Percentiles rank a stretch among this genome's conserved stretches.
These are phyloP conservation scores for Perithous albicinctus DNA, from an alignment of 2,888 invertebrate genomes.

Conservation along the genomic window DNA sequence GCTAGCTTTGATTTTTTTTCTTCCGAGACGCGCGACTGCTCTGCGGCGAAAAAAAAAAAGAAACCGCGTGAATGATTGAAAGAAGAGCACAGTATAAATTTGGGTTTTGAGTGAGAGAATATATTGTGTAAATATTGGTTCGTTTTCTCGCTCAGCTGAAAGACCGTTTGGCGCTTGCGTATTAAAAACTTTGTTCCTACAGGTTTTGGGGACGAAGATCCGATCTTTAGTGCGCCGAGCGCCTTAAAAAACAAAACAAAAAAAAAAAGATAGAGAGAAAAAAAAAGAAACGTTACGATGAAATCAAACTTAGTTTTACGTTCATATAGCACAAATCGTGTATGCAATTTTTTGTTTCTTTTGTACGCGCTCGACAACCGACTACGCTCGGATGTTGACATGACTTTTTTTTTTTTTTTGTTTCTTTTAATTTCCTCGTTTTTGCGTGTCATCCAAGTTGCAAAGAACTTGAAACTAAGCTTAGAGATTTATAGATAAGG, in stretches of 20 bases:
- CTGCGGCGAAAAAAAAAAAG: conserved; percentile 36
- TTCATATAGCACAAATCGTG: conserved; percentile 73
- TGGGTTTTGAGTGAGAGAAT: conserved; percentile 70
- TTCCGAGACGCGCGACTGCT: conserved; percentile 63
- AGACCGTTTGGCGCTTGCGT: conserved; percentile 53
- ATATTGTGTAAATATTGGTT: conserved; percentile 80
- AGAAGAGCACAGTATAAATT: neutral
- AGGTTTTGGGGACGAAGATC: conserved; percentile 39
- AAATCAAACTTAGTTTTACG: conserved; percentile 76
- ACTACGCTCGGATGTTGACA: conserved; percentile 43
- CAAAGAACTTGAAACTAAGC: conserved; percentile 60
- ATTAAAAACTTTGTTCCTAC: conserved; percentile 42
- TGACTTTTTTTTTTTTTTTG: conserved; percentile 42
- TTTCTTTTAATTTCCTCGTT: conserved; percentile 31
- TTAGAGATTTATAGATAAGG: conserved; percentile 58
- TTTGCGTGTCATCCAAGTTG: conserved; percentile 59
- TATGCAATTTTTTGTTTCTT: conserved; percentile 62
- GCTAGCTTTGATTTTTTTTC: conserved; percentile 45
- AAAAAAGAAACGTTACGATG: conserved; percentile 49
- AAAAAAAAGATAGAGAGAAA: too few species aligned
- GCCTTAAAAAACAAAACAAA: neutral
- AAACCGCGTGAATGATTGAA: conserved; percentile 26
- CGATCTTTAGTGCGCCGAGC: conserved; percentile 11
- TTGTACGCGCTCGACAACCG: conserved; percentile 47
- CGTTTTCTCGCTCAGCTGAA: conserved; percentile 73